phyloP scores from a whole-genome alignment of 2,888 invertebrate species.

The Podabrus alpinus region DNA sequence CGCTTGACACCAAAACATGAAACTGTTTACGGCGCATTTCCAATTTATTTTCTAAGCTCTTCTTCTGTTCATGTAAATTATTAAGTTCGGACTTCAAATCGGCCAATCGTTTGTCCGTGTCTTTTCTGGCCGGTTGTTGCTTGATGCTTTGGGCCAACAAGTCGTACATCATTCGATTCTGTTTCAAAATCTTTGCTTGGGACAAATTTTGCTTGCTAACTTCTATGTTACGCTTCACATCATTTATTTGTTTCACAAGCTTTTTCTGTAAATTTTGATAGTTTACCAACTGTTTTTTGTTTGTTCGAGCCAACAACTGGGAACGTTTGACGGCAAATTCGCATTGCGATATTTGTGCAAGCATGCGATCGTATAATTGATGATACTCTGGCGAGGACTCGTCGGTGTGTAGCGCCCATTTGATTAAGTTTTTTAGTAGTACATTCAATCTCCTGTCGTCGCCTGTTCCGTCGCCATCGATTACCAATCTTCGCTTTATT shows the following conservation, averaged over 20 bases:
- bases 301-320: slow-evolving; percentile 77
- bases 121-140: slow-evolving; percentile 86
- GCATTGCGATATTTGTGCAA: slow-evolving; percentile 83
- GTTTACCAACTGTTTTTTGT: slow-evolving; percentile 79
- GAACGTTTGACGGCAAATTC: slow-evolving; percentile 88
- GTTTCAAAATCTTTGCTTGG: slow-evolving; percentile 83
- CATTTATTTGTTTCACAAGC: slow-evolving; percentile 78
- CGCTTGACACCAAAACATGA: slow-evolving; percentile 83
- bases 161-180: slow-evolving; percentile 92
- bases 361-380: slow-evolving; percentile 75
- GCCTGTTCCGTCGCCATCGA: slow-evolving; percentile 97
- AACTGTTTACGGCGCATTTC: slow-evolving; percentile 87
- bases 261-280: slow-evolving; percentile 78
- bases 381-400: slow-evolving; percentile 71
- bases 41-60: slow-evolving; percentile 75
- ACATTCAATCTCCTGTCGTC: slow-evolving; percentile 90
- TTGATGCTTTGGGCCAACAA: slow-evolving; percentile 88
- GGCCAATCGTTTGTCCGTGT: slow-evolving; percentile 72
- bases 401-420: slow-evolving; percentile 74
- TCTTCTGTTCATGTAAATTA: slow-evolving; percentile 70
- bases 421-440: slow-evolving; percentile 80
- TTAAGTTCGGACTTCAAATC: slow-evolving; percentile 75
- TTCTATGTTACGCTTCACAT: slow-evolving; percentile 80
- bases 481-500: slow-evolving; percentile 84
- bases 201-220: slow-evolving; percentile 79